Evolutionary conservation across 2,113 vertebrate species (phyloP).

Genomic region (Lontra canadensis): DNA sequence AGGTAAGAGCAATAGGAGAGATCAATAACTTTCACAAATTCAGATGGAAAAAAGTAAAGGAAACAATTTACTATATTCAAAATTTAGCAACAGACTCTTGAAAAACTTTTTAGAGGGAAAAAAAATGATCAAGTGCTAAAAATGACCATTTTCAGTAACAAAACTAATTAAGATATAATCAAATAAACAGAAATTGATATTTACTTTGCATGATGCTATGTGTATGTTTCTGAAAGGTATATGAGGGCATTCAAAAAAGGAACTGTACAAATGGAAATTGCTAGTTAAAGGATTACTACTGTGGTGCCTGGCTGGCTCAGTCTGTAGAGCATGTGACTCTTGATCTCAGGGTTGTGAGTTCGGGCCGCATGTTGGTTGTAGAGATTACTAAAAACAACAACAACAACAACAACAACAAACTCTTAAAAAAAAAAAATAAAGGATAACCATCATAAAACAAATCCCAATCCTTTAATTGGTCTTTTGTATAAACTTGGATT

Average conservation of each 20-base stretch:
- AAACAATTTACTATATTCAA: not conserved
- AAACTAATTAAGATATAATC: conserved; percentile 16
- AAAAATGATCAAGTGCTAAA: conserved; percentile 10
- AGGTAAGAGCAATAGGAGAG: not conserved
- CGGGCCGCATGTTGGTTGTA: not conserved
- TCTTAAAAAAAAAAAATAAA: not conserved
- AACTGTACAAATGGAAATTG: not conserved
- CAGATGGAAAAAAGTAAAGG: not conserved
- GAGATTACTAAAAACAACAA: not conserved
- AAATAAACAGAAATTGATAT: not conserved
- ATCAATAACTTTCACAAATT: not conserved
- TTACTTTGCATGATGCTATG: not conserved
- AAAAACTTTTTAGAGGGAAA: not conserved
- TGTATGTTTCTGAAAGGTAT: not conserved
- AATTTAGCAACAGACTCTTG: not conserved
- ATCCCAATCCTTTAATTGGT: not conserved
- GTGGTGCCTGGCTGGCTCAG: not conserved
- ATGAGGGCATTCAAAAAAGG: not conserved
- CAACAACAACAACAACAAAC: not conserved
- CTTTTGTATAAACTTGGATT: conserved; percentile 43
- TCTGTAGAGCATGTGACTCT: not conserved
- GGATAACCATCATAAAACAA: not conserved
- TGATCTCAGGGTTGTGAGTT: not conserved
- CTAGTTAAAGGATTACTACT: not conserved
- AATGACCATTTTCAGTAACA: conserved; percentile 18